A percentile compares a stretch with the other conserved stretches of the same genome.
phyloP scores from a whole-genome alignment of 2,113 vertebrate species.

The Tachuris rubrigastra region DNA sequence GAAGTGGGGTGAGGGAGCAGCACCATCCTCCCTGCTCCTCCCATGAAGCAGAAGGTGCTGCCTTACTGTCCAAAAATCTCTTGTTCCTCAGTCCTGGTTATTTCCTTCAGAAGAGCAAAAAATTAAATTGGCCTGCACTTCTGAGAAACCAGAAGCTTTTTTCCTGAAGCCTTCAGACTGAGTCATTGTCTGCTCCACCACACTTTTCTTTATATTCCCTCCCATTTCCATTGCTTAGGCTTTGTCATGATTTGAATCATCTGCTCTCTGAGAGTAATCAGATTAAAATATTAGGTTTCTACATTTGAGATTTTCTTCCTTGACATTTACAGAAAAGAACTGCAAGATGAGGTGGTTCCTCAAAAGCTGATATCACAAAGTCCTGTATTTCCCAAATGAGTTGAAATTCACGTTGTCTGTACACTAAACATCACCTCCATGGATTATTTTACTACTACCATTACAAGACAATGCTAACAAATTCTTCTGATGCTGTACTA shows the following conservation, averaged over 20 bases:
- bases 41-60: neutral
- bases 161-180: neutral
- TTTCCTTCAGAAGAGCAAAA: neutral
- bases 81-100: neutral
- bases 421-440: neutral
- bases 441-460: neutral
- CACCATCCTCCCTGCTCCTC: neutral
- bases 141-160: neutral
- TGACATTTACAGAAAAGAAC: neutral
- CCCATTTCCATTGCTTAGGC: neutral
- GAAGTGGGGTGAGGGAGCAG: neutral
- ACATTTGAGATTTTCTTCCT: neutral
- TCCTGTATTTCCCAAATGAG: neutral
- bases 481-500: neutral
- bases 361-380: constrained; percentile 18
- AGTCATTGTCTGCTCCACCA: neutral
- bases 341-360: constrained; percentile 23
- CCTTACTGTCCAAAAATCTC: neutral
- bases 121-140: neutral
- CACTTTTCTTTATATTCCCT: neutral
- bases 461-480: neutral
- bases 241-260: constrained; percentile 32
- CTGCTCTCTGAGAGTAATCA: constrained; percentile 40
- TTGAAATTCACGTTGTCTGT: neutral
- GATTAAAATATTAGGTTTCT: constrained; percentile 52